These are phyloP conservation scores for Thunnus thynnus DNA, from an alignment of 2,113 vertebrate species.

Conservation along the genomic window DNA sequence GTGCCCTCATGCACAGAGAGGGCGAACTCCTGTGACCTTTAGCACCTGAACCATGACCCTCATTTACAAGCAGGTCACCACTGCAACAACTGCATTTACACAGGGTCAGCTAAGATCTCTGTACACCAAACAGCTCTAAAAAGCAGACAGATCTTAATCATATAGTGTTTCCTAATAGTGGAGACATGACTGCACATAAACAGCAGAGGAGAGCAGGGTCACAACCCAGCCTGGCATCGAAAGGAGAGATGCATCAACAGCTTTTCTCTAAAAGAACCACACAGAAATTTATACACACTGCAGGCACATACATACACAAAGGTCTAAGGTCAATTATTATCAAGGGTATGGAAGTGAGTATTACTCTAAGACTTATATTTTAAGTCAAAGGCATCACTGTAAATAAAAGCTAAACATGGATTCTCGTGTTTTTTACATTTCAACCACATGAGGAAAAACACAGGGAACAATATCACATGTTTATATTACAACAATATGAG, in stretches of 20 bases:
- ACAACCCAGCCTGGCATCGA: slow-evolving; percentile 52
- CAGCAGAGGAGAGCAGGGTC: slow-evolving; percentile 57
- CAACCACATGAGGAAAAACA: background rate
- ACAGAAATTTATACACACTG: slow-evolving; percentile 1
- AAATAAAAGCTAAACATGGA: slow-evolving; percentile 11
- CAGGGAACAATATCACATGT: background rate
- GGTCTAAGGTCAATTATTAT: slow-evolving; percentile 23
- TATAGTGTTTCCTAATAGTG: slow-evolving; percentile 68
- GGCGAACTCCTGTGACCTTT: slow-evolving; percentile 77
- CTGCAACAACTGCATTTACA: slow-evolving; percentile 87
- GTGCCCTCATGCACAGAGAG: slow-evolving; percentile 72
- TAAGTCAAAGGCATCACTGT: background rate
- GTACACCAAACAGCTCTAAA: slow-evolving; percentile 78
- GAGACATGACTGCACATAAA: slow-evolving; percentile 62
- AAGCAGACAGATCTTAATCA: slow-evolving; percentile 79
- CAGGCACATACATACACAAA: slow-evolving; percentile 4
- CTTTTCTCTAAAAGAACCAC: background rate
- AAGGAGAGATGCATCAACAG: slow-evolving; percentile 51
- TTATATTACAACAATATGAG: background rate
- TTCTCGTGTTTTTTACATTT: background rate
- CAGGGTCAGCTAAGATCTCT: slow-evolving; percentile 86
- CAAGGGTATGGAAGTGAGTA: slow-evolving; percentile 30
- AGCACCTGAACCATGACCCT: slow-evolving; percentile 86
- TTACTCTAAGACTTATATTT: slow-evolving; percentile 23
- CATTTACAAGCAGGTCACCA: slow-evolving; percentile 86